phyloP scores from a whole-genome alignment of 2,888 invertebrate species.

The Baccha elongata region DNA sequence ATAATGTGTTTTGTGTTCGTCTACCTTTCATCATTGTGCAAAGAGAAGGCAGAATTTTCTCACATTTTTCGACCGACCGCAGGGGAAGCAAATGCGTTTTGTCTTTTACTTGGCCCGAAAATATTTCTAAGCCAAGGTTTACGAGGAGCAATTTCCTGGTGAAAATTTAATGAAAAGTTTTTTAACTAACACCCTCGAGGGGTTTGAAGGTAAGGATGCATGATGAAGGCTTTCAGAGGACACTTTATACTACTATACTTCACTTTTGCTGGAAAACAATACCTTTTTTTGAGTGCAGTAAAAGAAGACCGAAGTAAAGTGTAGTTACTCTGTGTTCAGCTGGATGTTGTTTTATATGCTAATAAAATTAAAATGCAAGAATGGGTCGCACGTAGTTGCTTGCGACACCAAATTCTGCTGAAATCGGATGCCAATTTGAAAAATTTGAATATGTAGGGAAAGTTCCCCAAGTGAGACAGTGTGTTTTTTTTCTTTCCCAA shows the following conservation, averaged over 20 bases:
- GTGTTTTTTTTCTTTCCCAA: too few relatives aligned
- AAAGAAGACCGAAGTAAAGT: too few relatives aligned
- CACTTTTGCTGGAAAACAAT: constrained; percentile 17
- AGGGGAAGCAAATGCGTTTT: constrained; percentile 6
- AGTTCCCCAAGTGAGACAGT: too few relatives aligned
- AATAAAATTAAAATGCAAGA: too few relatives aligned
- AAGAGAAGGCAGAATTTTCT: not conserved
- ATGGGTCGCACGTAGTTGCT: too few relatives aligned
- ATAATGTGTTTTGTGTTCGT: not conserved
- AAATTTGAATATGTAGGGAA: too few relatives aligned
- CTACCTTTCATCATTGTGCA: not conserved
- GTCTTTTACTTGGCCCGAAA: not conserved
- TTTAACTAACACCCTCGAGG: not conserved
- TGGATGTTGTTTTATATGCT: too few relatives aligned
- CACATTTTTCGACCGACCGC: not conserved
- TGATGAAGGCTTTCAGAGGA: constrained; percentile 9
- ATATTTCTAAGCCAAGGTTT: constrained; percentile 33
- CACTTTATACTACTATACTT: constrained; percentile 4
- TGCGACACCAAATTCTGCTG: too few relatives aligned
- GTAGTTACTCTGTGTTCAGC: too few relatives aligned
- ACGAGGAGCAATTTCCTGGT: constrained; percentile 14
- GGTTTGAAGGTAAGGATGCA: constrained; percentile 1
- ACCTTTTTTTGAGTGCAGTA: too few relatives aligned
- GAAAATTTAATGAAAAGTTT: constrained; percentile 48
- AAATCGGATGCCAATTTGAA: too few relatives aligned